phyloP scores from a whole-genome alignment of 2,113 vertebrate genomes.

The Spea bombifrons region DNA sequence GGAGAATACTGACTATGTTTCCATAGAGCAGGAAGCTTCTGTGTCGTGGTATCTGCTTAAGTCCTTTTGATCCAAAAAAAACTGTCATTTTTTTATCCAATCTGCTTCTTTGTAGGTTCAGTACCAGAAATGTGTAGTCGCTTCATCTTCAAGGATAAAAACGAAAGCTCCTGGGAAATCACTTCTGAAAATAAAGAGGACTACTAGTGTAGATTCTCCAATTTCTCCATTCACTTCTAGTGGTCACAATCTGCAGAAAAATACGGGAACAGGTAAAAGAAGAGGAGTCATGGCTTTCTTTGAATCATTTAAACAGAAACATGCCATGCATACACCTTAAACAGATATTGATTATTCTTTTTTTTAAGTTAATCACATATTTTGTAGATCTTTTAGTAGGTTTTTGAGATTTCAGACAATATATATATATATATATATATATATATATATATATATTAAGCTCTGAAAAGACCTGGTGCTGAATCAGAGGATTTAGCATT shows the following conservation, averaged over 20 bases:
- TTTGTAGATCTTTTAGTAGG: constrained; percentile 40
- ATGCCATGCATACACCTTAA: constrained; percentile 69
- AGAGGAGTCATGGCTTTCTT: constrained; percentile 84
- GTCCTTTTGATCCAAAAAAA: neutral
- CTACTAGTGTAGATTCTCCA: constrained; percentile 73
- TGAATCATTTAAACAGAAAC: constrained; percentile 81
- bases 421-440: too few species aligned
- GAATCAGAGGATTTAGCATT: too few species aligned
- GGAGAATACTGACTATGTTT: neutral
- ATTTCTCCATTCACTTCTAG: constrained; percentile 57
- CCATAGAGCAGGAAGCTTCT: too few species aligned
- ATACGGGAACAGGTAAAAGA: constrained; percentile 62
- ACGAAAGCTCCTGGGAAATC: constrained; percentile 64
- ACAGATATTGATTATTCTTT: neutral
- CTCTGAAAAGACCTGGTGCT: too few species aligned
- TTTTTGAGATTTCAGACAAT: constrained; percentile 21
- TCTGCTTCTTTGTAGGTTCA: constrained; percentile 72
- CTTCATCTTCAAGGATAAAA: constrained; percentile 76
- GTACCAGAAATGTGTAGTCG: constrained; percentile 92
- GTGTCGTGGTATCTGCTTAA: too few species aligned
- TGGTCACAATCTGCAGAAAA: constrained; percentile 59
- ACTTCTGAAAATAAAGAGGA: constrained; percentile 70
- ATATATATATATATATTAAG: too few species aligned
- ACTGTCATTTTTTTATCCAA: neutral
- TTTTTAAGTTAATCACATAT: constrained; percentile 21